Percentiles rank a stretch among this genome's conserved stretches.
Conservation (phyloP, 1,140 invertebrate species). For the Drosophila sucinea region DNA sequence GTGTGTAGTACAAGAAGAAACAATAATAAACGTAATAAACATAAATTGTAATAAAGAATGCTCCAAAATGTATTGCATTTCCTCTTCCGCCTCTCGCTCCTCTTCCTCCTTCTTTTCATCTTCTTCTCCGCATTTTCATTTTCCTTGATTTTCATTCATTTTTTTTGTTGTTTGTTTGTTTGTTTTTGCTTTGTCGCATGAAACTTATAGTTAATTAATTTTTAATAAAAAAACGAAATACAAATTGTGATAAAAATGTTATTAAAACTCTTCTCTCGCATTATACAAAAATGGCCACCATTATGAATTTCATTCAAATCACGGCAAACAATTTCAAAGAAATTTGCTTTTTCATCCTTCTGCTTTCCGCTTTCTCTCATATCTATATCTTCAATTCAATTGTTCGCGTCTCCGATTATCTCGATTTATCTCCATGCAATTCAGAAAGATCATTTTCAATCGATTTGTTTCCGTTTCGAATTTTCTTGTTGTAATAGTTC, state of each 20-base stretch:
- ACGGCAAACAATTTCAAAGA: conserved; percentile 81
- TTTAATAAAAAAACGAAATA: conserved; percentile 75
- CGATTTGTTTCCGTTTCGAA: neutral
- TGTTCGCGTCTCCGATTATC: conserved; percentile 19
- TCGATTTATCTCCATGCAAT: neutral
- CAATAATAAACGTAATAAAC: conserved; percentile 55
- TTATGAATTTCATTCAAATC: conserved; percentile 83
- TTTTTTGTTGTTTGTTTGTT: conserved; percentile 27
- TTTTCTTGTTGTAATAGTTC: neutral
- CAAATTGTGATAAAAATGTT: conserved; percentile 71
- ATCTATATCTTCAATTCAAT: neutral
- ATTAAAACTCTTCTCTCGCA: conserved; percentile 37
- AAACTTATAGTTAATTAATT: conserved; percentile 64
- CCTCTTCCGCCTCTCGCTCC: conserved; percentile 8
- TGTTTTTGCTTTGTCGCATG: conserved; percentile 31
- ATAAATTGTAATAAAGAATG: conserved; percentile 53
- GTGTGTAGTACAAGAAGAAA: conserved; percentile 62
- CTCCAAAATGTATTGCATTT: conserved; percentile 37
- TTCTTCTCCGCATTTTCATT: conserved; percentile 37
- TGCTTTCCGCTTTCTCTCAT: conserved; percentile 31
- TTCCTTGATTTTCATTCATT: conserved; percentile 21
- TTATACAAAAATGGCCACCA: conserved; percentile 81
- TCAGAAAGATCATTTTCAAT: conserved; percentile 35
- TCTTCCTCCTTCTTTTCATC: neutral
- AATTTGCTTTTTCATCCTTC: conserved; percentile 58